Base-by-base conservation (phyloP, 1,140 invertebrate species). In the Drosophila rhopaloa region DNA sequence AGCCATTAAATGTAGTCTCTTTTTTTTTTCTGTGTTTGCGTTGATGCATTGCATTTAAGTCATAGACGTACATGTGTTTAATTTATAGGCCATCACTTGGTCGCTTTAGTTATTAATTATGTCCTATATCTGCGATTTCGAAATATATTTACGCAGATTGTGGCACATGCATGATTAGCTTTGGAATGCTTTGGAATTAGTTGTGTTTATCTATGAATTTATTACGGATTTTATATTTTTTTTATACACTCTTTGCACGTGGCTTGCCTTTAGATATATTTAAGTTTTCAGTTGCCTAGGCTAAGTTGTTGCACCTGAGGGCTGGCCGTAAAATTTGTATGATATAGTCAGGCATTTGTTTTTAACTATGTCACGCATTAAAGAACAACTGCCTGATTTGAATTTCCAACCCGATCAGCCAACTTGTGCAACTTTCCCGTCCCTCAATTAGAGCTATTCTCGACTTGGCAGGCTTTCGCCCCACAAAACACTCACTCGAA, bases 401-500 rank as follows among this genome's bases (percentile, higher is more conserved):
- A n/a, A 65, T 35, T n/a, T 9, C 16, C 24, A 24, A 24, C 5
- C 0, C 5, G 4, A 14, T 5, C 76, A 90, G 79, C 82, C 78
- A 60, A 50, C 79, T 76, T 65, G 51, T 78, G 86, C 90, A 92
- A 88, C 55, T 51, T 61, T 90, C 90, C 79, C 79, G 73, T 66
- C 79, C 85, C 85, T 50, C 43, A 61, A 76, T 76, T 68, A 67
- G 62, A 85, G 86, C 80, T 80, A 91, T 92, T 92, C 91, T 92
- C 91, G 91, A 92, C 91, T 92, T 92, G 90, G 79, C 91, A 92
- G 91, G 91, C 91, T 92, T 92, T 92, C 91, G 68, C 62, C 84
- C 91, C 83, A 67, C 46, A 46, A 55, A 56, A 66, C 66, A 75
- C 73, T 63, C 44, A 76, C 47, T 66, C 51, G 55, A 67, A 76